These are phyloP conservation scores for Myripristis jacobus DNA, from an alignment of 2,797 vertebrate species.

Conservation along the genomic window DNA sequence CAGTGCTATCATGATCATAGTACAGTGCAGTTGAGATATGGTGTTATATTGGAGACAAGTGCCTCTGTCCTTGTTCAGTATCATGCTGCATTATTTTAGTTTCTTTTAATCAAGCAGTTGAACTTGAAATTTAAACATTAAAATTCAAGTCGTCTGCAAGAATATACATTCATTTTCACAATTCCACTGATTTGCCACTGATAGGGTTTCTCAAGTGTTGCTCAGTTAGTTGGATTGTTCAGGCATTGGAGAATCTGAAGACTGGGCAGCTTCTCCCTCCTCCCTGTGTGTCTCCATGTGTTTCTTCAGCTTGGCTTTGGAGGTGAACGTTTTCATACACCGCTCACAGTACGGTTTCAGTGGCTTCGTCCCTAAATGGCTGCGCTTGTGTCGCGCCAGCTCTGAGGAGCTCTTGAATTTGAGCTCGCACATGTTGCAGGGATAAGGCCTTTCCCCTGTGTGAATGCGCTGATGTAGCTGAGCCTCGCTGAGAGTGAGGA, in stretches of 20 bases:
- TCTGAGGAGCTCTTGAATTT: constrained; percentile 84
- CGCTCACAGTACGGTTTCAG: constrained; percentile 61
- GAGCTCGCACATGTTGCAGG: constrained; percentile 76
- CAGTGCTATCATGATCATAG: not conserved
- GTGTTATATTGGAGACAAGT: not conserved
- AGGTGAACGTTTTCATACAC: constrained; percentile 74
- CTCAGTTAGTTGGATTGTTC: constrained; percentile 8
- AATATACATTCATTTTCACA: not conserved
- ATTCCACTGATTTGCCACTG: not conserved
- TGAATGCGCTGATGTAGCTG: constrained; percentile 87
- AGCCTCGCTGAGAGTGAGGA: constrained; percentile 87
- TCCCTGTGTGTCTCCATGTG: constrained; percentile 76
- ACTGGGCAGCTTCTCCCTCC: constrained; percentile 11
- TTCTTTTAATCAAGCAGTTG: constrained; percentile 1
- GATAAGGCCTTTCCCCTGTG: constrained; percentile 82
- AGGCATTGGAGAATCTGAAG: constrained; percentile 13
- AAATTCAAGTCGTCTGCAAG: not conserved
- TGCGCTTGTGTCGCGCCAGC: constrained; percentile 80
- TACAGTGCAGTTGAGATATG: not conserved
- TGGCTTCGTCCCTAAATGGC: constrained; percentile 68
- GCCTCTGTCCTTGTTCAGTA: not conserved
- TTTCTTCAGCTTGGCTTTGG: constrained; percentile 71
- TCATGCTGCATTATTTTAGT: not conserved
- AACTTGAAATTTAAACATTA: not conserved
- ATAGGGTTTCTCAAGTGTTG: no score